Evolutionary conservation across 1,140 invertebrate species (phyloP).

Genomic region (Megalonaias nervosa): DNA sequence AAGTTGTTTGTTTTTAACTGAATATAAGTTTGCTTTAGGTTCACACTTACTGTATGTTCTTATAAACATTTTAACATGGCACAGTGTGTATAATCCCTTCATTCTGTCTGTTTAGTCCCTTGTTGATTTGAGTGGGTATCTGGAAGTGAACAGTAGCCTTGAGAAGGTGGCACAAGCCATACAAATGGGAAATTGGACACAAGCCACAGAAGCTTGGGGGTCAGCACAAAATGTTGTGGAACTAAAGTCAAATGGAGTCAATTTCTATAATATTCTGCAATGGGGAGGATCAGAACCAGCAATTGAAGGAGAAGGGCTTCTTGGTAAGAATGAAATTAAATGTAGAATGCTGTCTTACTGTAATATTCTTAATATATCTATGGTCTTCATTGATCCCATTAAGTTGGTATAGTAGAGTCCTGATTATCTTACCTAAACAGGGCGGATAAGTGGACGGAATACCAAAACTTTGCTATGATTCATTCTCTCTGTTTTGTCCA

Average conservation of each 20-base stretch:
- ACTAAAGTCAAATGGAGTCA: conserved; percentile 48
- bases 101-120: conserved; percentile 73
- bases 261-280: conserved; percentile 62
- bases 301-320: conserved; percentile 1
- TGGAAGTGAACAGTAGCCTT: conserved; percentile 66
- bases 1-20: no score
- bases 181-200: conserved; percentile 35
- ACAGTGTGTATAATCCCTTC: no score
- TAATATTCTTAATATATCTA: no score
- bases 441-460: no score
- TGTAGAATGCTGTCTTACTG: background rate
- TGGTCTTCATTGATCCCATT: no score
- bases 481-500: background rate
- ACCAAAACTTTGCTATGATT: background rate
- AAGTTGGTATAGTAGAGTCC: background rate
- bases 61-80: no score
- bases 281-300: conserved; percentile 41
- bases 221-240: conserved; percentile 46
- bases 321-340: conserved; percentile 4
- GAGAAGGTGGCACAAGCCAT: conserved; percentile 53
- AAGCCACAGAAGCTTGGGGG: conserved; percentile 52
- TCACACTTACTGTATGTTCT: no score
- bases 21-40: no score
- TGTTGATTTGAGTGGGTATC: conserved; percentile 71
- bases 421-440: no score